These are phyloP conservation scores for Neogobius melanostomus DNA, from an alignment of 2,113 vertebrate species.

Conservation along the genomic window DNA sequence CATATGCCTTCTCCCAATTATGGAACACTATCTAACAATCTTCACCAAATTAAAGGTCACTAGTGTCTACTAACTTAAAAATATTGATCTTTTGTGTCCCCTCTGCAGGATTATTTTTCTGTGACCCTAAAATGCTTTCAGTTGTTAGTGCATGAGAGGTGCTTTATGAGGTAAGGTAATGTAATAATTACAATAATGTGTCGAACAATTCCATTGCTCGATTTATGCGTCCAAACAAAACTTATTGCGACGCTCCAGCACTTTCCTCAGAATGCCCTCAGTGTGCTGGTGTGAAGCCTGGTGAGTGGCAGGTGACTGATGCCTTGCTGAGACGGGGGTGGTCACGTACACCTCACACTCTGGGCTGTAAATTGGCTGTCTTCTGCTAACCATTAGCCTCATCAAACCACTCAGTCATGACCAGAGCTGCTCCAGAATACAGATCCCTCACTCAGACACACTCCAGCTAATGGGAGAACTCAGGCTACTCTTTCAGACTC, in stretches of 20 bases:
- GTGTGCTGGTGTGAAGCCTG: conserved; percentile 24
- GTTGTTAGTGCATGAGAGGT: too few species aligned
- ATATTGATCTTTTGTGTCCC: too few species aligned
- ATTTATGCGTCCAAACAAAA: not conserved
- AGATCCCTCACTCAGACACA: conserved; percentile 38
- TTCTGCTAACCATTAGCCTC: conserved; percentile 69
- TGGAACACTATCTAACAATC: too few species aligned
- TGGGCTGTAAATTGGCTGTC: conserved; percentile 72
- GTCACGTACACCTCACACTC: conserved; percentile 62
- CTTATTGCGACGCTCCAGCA: not conserved
- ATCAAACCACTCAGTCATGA: conserved; percentile 69
- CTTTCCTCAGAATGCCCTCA: conserved; percentile 25
- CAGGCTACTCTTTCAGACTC: conserved; percentile 13
- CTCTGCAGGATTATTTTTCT: too few species aligned
- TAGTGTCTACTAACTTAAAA: too few species aligned
- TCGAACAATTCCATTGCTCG: not conserved
- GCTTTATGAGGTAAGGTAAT: too few species aligned
- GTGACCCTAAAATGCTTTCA: too few species aligned
- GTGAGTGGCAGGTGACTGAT: conserved; percentile 67
- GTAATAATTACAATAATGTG: not conserved
- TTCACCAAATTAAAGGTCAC: too few species aligned
- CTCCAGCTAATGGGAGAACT: conserved; percentile 35
- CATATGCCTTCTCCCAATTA: too few species aligned
- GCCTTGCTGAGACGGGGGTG: conserved; percentile 46
- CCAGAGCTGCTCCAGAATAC: conserved; percentile 60